Conservation (phyloP, 1,140 invertebrate genomes). For the Drosophila mojavensis region DNA sequence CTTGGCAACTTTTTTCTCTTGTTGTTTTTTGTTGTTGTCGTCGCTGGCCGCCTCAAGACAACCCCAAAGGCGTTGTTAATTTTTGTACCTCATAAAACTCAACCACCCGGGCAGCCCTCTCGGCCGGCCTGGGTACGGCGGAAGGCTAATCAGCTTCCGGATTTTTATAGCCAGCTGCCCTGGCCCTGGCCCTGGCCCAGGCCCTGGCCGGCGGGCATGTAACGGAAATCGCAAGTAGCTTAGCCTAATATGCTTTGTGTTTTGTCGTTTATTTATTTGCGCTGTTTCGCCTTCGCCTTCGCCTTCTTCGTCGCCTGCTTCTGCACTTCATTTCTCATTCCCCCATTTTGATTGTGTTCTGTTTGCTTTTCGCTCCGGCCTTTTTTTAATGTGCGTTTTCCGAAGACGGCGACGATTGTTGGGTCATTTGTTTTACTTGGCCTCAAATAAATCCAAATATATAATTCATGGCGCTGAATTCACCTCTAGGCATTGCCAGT, state of each 20-base stretch:
- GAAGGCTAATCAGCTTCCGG: constrained; percentile 76
- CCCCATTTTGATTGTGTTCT: constrained; percentile 9
- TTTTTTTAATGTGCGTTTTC: constrained; percentile 40
- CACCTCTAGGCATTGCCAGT: constrained; percentile 53
- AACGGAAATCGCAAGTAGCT: constrained; percentile 82
- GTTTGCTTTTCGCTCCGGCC: constrained; percentile 26
- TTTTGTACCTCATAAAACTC: constrained; percentile 80
- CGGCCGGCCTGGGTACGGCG: constrained; percentile 32
- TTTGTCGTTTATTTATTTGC: constrained; percentile 80
- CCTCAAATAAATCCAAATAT: constrained; percentile 82
- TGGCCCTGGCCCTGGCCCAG: not conserved
- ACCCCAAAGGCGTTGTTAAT: constrained; percentile 80
- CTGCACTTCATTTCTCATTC: not conserved
- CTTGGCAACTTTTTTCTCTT: constrained; percentile 51
- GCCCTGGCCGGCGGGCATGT: constrained; percentile 51
- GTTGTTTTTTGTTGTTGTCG: not conserved
- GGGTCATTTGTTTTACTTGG: constrained; percentile 80
- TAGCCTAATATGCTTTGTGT: constrained; percentile 83
- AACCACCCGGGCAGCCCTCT: constrained; percentile 42
- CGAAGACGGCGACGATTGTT: constrained; percentile 44
- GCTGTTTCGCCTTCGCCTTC: constrained; percentile 65
- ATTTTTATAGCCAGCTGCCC: constrained; percentile 68
- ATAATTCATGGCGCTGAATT: constrained; percentile 73
- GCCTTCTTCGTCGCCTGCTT: constrained; percentile 3
- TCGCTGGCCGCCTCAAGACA: constrained; percentile 53